phyloP scores from a whole-genome alignment of 1,140 invertebrate species.

The Hirudo medicinalis region DNA sequence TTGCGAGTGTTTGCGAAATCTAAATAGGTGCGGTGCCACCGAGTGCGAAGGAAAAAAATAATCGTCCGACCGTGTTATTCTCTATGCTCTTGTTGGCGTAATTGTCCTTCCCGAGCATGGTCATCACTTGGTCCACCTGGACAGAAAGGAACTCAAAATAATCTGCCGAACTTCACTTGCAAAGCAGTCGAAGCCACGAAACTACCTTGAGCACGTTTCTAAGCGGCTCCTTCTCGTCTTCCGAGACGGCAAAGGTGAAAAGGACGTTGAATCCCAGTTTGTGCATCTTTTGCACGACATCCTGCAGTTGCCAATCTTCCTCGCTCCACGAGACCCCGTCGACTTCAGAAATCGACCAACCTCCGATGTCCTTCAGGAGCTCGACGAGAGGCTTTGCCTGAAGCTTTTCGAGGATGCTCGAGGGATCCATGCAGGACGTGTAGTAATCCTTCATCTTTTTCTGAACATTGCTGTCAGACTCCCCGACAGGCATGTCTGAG shows the following conservation, averaged over 20 bases:
- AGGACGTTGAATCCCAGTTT: conserved; percentile 56
- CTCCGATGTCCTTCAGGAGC: conserved; percentile 52
- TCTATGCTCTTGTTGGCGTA: conserved; percentile 64
- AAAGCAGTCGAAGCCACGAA: conserved; percentile 27
- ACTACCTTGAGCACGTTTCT: conserved; percentile 73
- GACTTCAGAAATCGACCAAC: conserved; percentile 56
- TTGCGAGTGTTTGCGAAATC: too few relatives aligned
- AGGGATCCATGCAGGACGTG: conserved; percentile 77
- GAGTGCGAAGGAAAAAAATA: too few relatives aligned
- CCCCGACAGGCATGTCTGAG: conserved; percentile 17
- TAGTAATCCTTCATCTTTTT: conserved; percentile 79
- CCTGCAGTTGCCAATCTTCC: conserved; percentile 60
- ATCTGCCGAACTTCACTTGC: conserved; percentile 11
- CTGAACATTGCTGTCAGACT: conserved; percentile 59
- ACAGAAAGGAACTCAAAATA: conserved; percentile 24
- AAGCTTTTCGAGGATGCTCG: conserved; percentile 72
- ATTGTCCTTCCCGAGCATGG: conserved; percentile 77
- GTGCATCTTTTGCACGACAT: conserved; percentile 62
- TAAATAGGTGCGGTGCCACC: too few relatives aligned
- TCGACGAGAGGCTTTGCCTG: conserved; percentile 66
- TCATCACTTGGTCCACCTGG: conserved; percentile 78
- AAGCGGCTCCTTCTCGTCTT: conserved; percentile 81
- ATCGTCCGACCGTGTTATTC: conserved; percentile 36
- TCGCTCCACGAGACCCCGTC: conserved; percentile 38
- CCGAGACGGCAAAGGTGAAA: conserved; percentile 77